Evolutionary conservation across 1,140 invertebrate genomes (phyloP), one percentile per base, ranked within the genome.

Genomic region (Papilio helenus): DNA sequence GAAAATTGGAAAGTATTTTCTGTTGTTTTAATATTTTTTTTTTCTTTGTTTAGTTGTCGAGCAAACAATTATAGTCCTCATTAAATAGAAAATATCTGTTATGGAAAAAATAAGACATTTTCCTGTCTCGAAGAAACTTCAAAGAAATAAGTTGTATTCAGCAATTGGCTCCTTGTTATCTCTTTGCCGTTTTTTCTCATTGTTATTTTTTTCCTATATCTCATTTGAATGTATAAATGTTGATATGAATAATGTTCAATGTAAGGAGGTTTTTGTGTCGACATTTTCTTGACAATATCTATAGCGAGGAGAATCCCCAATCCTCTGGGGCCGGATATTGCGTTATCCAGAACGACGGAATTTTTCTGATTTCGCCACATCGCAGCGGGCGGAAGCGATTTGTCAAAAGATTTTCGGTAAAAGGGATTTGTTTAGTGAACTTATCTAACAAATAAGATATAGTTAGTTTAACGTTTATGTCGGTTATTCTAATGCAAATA

Each of bases 241-340:
- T 68, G 2, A 5, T 68, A 34, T 68, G 61, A 68, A 3, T 68
- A 34, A 68, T 68, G 34, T 68, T 29, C 61, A 68, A 61, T 61
- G 12, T 26, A 26, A 29, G 5, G 61, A 68, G 23, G 61, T 68
- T 68, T 68, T 68, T 68, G 26, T 29, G 23, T 68, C 61, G 61
- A 68, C 61, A 29, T 68, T 46, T 68, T 68, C 61, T 68, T 68
- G 26, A 68, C 61, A 68, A 68, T 68, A 68, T 68, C 61, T 68
- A n/a, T 16, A 68, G 61, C 58, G 23, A 23, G 5, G 61, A n/a
- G 26, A 29, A 34, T 29, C 23, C 61, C 14, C 12, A 68, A 68
- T 68, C 26, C 61, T 68, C 61, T 12, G 61, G 26, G 61, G 26
- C 23, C 61, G 61, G 61, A 68, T 68, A 68, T 68, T 68, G 61